Evolutionary conservation across 2,888 invertebrate species (phyloP), one percentile per base, ranked within the genome.

Genomic region (Auanema sp.): DNA sequence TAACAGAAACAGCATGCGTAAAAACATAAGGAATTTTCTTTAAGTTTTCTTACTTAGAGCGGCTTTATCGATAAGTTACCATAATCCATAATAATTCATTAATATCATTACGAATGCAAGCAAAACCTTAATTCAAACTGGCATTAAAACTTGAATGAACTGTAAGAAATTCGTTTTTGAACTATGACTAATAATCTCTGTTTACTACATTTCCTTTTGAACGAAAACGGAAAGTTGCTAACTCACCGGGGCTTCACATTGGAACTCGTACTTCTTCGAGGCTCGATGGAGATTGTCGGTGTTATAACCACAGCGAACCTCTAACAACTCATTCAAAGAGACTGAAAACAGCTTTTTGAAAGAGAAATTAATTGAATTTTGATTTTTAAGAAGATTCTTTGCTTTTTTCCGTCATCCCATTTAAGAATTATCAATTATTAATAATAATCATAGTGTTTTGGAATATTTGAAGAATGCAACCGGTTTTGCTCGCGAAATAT

Each of bases 271-370:
- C 16, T 73, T 73, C 55, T 73, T 77, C 16, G 79, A 52, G 6
- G 79, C 79, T 51, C 66, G 66, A 64, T 81, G 79, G 23, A 83
- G 68, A 51, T 78, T 77, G 61, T 83, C 83, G 6, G 83, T 78
- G 5, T 69, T 67, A 66, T 83, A 83, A n/a, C 83, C 83, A n/a
- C 66, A 59, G 14, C 83, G 73, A 10, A 83, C 76, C 72, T 83
- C 83, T 11, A 84, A 58, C 1, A 83, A 44, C 16, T 82, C 78
- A 0, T 65, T 58, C n/a, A 83, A 41, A n/a, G 70, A 64, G 6
- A 84, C 83, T 83, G 55, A 52, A 82, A 75, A 52, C 24, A 21
- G n/a, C 24, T 21, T n/a, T 18, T 47, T 47, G 5, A 47, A 10
- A 5, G 10, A 16, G 47, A 47, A 47, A 47, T 6, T 3, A 5